A percentile compares a stretch with the other conserved stretches of the same genome.
Evolutionary conservation across 2,113 vertebrate species (phyloP).

Genomic region (Vicugna pacos): DNA sequence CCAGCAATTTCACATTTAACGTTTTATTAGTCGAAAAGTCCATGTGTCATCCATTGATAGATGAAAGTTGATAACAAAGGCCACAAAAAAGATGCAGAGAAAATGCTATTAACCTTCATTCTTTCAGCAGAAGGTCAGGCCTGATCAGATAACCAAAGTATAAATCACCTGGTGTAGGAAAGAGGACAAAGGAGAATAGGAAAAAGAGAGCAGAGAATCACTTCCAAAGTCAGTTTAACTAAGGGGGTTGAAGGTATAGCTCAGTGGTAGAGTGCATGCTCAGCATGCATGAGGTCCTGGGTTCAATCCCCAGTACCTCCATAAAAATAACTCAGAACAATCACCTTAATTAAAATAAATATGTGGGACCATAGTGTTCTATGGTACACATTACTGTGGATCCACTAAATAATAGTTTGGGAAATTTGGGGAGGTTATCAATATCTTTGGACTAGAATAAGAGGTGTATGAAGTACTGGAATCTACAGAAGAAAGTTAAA

Average conservation of each 20-base stretch:
- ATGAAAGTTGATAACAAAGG: conserved; percentile 32
- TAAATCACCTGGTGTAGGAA: neutral
- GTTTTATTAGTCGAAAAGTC: conserved; percentile 50
- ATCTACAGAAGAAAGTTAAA: neutral
- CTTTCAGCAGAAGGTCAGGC: neutral
- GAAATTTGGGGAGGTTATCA: neutral
- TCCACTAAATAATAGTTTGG: neutral
- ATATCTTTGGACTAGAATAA: neutral
- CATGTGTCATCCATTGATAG: neutral
- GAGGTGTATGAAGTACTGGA: neutral
- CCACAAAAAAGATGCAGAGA: conserved; percentile 3
- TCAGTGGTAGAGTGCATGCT: too few species aligned
- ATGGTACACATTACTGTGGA: neutral
- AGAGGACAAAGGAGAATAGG: neutral
- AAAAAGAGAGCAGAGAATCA: neutral
- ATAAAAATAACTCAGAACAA: neutral
- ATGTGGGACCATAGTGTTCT: neutral
- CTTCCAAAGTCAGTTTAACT: neutral
- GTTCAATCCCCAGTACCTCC: too few species aligned
- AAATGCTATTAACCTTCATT: conserved; percentile 46
- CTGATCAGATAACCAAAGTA: conserved; percentile 45
- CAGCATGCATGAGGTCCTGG: too few species aligned
- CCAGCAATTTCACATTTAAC: neutral
- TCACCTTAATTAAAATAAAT: conserved; percentile 9
- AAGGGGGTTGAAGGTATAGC: too few species aligned